Evolutionary conservation across 1,140 invertebrate species (phyloP), one percentile per base, ranked within the genome.

Genomic region (Leptinotarsa undecemlineata): DNA sequence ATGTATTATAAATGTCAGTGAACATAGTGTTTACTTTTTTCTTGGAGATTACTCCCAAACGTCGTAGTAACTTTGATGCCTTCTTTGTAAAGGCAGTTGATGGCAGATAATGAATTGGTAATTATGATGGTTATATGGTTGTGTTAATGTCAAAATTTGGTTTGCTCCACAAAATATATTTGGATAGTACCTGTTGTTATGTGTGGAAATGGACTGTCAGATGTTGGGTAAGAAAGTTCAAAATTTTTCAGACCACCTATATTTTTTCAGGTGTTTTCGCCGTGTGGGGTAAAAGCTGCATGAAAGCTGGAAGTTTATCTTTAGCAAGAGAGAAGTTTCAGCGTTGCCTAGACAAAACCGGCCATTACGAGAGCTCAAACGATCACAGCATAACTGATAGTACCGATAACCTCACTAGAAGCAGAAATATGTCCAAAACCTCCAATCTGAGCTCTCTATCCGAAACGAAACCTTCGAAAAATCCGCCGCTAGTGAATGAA

Each of bases 221-320:
- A 42, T 11, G 8, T 42, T 42, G 8, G 33, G 33, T 66, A 73
- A 17, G 17, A 33, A 33, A 33, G 33, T 33, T 33, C 6, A 1
- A 8, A 33, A 8, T 33, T 33, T 33, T 33, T 42, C 8, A 11
- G 33, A 42, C 33, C 33, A 42, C 42, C 71, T 33, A 57, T 76
- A 66, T 63, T 76, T 68, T 81, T 21, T 85, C 87, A 80, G 90
- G 90, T 21, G 93, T 96, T 0, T 93, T 95, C 89, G 92, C 92
- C 3, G 92, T 92, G 0, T 96, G 95, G 93, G 95, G 95, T 1
- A 91, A 95, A 82, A 90, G 92, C 60, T 95, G 92, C 80, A 85
- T 97, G 1, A 91, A 91, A 77, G 91, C 92, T 3, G 94, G 94
- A 1, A 91, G 93, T 79, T 94, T 90, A 87, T 83, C 88, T 87